Evolutionary conservation across 2,888 invertebrate species (phyloP).

Genomic region (Agrochola lota): DNA sequence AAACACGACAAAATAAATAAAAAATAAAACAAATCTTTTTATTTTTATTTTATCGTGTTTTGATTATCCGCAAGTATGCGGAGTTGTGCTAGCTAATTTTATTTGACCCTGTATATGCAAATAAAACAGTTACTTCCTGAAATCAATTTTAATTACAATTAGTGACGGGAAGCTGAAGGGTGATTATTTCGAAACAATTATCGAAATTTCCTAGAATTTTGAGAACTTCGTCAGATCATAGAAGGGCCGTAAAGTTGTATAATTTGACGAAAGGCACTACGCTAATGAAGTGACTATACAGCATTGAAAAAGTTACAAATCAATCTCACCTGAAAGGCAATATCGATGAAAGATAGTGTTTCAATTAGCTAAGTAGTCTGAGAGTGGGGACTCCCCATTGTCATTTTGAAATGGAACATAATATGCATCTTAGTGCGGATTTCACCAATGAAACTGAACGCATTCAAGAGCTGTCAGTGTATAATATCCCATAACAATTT

Average conservation of each 20-base stretch:
- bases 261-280: background rate
- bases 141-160: background rate
- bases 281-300: slow-evolving; percentile 24
- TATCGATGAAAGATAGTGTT: slow-evolving; percentile 16
- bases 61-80: too few relatives aligned
- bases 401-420: slow-evolving; percentile 7
- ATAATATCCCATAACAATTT: too few relatives aligned
- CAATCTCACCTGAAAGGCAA: slow-evolving; percentile 28
- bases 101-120: background rate
- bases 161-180: background rate
- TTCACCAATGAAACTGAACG: too few relatives aligned
- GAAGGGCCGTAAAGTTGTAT: background rate
- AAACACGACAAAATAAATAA: too few relatives aligned
- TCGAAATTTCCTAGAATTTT: background rate
- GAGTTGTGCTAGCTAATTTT: too few relatives aligned
- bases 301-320: slow-evolving; percentile 16
- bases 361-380: slow-evolving; percentile 26
- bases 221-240: background rate
- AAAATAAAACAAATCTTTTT: too few relatives aligned
- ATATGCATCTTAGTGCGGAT: too few relatives aligned
- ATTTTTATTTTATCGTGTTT: too few relatives aligned
- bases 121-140: background rate
- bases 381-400: too few relatives aligned
- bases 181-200: background rate
- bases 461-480: too few relatives aligned